Conservation (phyloP, 92 coral and sea anemone genomes). For the Epizoanthus ramosus region DNA sequence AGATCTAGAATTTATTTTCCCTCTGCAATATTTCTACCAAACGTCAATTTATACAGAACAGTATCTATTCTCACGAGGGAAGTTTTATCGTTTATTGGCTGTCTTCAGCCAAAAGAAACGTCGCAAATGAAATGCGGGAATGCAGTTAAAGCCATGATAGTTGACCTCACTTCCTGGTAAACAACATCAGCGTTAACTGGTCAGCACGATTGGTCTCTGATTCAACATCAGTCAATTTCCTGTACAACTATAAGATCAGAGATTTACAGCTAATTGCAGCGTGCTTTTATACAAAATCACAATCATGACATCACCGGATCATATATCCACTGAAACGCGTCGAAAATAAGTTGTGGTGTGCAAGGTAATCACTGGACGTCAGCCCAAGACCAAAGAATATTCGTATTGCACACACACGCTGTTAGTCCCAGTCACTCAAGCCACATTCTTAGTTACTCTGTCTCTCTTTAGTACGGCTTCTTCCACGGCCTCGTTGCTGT, state of each 20-base stretch:
- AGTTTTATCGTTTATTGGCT: not conserved
- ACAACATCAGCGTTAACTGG: not conserved
- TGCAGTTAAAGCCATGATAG: not conserved
- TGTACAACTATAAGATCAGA: conserved; percentile 37
- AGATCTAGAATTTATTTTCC: conserved; percentile 19
- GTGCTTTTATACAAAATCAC: conserved; percentile 24
- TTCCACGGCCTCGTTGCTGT: conserved; percentile 72
- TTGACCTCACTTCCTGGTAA: not conserved
- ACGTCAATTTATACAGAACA: not conserved
- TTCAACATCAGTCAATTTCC: conserved; percentile 1
- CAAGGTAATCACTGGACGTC: not conserved
- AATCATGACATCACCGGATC: not conserved
- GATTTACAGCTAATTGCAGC: conserved; percentile 36
- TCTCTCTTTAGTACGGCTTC: conserved; percentile 92
- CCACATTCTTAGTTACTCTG: conserved; percentile 35
- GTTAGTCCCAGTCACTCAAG: conserved; percentile 7
- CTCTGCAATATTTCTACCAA: not conserved
- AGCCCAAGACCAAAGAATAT: not conserved
- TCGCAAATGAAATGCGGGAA: not conserved
- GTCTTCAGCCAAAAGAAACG: not conserved
- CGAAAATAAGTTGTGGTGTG: not conserved
- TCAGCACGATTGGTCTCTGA: conserved; percentile 9
- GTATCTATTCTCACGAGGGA: conserved; percentile 3
- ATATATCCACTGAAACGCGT: not conserved
- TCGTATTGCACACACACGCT: too few relatives aligned